A percentile compares a stretch with the other conserved stretches of the same genome.
Conservation (phyloP, 2,113 vertebrate genomes). For the Phrynosoma platyrhinos region DNA sequence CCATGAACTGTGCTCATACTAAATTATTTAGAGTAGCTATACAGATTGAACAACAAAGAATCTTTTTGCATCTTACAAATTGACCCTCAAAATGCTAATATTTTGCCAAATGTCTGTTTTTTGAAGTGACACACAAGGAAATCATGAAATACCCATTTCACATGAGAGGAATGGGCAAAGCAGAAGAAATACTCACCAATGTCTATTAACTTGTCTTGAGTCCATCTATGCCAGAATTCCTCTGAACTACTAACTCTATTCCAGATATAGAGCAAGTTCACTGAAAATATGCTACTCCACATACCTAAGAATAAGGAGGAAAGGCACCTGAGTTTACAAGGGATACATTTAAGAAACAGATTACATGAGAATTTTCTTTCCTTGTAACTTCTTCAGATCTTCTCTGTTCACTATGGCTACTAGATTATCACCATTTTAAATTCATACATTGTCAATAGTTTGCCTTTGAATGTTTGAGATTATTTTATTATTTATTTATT, state of each 20-base stretch:
- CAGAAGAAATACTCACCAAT: constrained; percentile 72
- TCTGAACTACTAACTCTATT: constrained; percentile 78
- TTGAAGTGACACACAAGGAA: background rate
- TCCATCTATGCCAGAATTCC: constrained; percentile 83
- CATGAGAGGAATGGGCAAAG: constrained; percentile 1
- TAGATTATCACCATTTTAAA: background rate
- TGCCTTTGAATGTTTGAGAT: too few species aligned
- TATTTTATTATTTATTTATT: too few species aligned
- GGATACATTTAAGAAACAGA: background rate
- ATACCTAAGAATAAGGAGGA: constrained; percentile 68
- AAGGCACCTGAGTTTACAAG: background rate
- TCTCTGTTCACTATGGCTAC: background rate
- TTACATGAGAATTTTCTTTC: background rate
- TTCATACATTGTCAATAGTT: constrained; percentile 22
- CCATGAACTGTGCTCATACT: background rate
- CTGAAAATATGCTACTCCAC: constrained; percentile 86
- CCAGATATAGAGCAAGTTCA: constrained; percentile 83
- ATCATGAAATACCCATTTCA: background rate
- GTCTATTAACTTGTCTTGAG: constrained; percentile 76
- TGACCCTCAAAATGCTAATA: background rate
- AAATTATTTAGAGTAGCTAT: background rate
- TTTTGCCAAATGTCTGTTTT: background rate
- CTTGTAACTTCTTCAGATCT: constrained; percentile 1
- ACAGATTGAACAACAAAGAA: background rate
- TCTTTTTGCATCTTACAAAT: background rate